Conservation (phyloP, 2,113 vertebrate genomes). For the Aplodontia rufa region DNA sequence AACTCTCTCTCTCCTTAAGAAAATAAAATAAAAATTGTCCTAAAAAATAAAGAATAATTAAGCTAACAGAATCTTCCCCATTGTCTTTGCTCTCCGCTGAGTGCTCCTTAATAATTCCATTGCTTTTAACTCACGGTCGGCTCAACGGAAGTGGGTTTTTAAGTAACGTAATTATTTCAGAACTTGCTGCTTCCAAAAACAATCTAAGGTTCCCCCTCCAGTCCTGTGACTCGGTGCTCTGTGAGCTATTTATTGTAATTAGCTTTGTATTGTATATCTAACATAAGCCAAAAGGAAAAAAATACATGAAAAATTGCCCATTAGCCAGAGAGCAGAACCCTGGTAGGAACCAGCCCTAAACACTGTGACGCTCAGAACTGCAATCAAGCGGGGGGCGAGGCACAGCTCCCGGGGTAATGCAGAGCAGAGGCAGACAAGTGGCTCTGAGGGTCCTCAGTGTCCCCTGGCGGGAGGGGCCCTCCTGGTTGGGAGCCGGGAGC, state of each 20-base stretch:
- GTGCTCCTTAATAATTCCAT: constrained; percentile 37
- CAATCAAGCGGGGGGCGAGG: not conserved
- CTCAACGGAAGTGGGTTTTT: constrained; percentile 56
- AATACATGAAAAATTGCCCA: not conserved
- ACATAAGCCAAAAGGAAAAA: constrained; percentile 42
- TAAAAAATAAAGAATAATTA: constrained; percentile 64
- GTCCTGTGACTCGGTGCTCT: constrained; percentile 24
- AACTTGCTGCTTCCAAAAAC: constrained; percentile 63
- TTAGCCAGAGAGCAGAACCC: constrained; percentile 3
- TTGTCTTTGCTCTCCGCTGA: constrained; percentile 48
- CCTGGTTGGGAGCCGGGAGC: too few species aligned
- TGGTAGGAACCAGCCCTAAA: not conserved
- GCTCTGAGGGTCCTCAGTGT: not conserved
- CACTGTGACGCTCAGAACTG: not conserved
- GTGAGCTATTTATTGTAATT: constrained; percentile 54
- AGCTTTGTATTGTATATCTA: constrained; percentile 44
- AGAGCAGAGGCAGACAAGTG: not conserved
- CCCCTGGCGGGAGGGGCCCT: not conserved
- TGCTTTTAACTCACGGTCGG: constrained; percentile 49
- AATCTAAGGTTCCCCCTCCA: constrained; percentile 30
- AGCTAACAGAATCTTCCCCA: constrained; percentile 22
- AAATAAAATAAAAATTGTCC: too few species aligned
- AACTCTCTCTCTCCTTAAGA: too few species aligned
- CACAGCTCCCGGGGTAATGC: not conserved
- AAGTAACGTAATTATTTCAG: constrained; percentile 69